phyloP scores from a whole-genome alignment of 2,888 invertebrate genomes.

The Nipponacmea schrenckii region DNA sequence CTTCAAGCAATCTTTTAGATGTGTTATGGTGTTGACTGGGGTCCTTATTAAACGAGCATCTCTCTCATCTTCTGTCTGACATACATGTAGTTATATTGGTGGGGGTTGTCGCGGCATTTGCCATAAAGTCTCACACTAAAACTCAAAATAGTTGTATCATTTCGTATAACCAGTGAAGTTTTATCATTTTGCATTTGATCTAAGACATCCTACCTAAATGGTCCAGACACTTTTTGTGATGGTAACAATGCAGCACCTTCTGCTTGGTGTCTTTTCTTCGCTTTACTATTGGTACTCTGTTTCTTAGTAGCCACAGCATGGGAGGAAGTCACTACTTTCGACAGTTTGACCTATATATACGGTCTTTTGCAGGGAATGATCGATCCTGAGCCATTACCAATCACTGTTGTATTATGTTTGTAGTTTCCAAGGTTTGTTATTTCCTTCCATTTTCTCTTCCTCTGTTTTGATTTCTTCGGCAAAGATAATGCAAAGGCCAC shows the following conservation, averaged over 20 bases:
- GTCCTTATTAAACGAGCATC: not conserved
- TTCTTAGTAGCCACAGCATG: not conserved
- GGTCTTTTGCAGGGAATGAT: too few relatives aligned
- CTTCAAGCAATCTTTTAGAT: slow-evolving; percentile 6
- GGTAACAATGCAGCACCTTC: not conserved
- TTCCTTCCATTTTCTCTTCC: slow-evolving; percentile 4
- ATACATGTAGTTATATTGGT: not conserved
- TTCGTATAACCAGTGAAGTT: not conserved
- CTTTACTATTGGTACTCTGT: not conserved
- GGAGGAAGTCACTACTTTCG: not conserved
- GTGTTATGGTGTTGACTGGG: slow-evolving; percentile 3
- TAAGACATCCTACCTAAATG: not conserved
- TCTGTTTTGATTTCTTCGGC: not conserved
- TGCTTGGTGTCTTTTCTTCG: not conserved
- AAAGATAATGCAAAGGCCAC: not conserved
- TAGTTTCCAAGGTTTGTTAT: slow-evolving; percentile 7
- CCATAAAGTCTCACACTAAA: not conserved
- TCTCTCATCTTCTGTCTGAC: not conserved
- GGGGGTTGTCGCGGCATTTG: not conserved
- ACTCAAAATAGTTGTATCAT: not conserved
- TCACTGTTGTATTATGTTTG: slow-evolving; percentile 7
- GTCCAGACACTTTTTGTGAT: not conserved
- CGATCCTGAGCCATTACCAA: not conserved
- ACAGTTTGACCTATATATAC: not conserved
- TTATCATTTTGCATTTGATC: not conserved